Evolutionary conservation across 2,888 invertebrate genomes (phyloP).

Genomic region (Pedicia rivosa): DNA sequence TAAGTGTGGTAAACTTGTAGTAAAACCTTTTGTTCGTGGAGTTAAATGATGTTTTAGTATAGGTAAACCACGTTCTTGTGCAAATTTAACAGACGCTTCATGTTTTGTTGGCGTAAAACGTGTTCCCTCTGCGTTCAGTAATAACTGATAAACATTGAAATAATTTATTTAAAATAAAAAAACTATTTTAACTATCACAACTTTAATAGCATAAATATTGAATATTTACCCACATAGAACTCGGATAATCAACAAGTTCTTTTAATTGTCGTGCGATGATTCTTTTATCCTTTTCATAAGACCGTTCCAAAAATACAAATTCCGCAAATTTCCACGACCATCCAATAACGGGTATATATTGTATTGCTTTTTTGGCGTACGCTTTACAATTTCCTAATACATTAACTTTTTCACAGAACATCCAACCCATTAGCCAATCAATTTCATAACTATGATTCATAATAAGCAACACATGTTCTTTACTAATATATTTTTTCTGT

Average conservation of each 20-base stretch:
- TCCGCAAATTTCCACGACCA: conserved; percentile 97
- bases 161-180: conserved; percentile 2
- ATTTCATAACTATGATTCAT: conserved; percentile 95
- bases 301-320: conserved; percentile 83
- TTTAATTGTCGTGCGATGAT: conserved; percentile 65
- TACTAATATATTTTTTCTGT: conserved; percentile 61
- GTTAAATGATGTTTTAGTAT: conserved; percentile 76
- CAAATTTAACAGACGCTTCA: conserved; percentile 73
- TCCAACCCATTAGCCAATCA: conserved; percentile 93
- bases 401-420: conserved; percentile 62
- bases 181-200: conserved; percentile 3
- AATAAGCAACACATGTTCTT: conserved; percentile 75
- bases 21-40: conserved; percentile 91
- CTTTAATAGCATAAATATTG: not conserved
- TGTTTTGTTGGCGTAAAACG: conserved; percentile 79
- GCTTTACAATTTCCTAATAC: conserved; percentile 90
- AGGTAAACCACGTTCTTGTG: conserved; percentile 69
- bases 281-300: conserved; percentile 78
- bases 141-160: conserved; percentile 37
- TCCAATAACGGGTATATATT: conserved; percentile 81
- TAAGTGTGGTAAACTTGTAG: conserved; percentile 66
- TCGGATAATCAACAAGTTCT: conserved; percentile 74
- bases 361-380: conserved; percentile 82
- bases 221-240: conserved; percentile 67
- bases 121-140: conserved; percentile 88